Percentiles rank a stretch among this genome's conserved stretches.
These are phyloP conservation scores for Takifugu bimaculatus DNA, from an alignment of 2,113 vertebrate species.

Conservation along the genomic window DNA sequence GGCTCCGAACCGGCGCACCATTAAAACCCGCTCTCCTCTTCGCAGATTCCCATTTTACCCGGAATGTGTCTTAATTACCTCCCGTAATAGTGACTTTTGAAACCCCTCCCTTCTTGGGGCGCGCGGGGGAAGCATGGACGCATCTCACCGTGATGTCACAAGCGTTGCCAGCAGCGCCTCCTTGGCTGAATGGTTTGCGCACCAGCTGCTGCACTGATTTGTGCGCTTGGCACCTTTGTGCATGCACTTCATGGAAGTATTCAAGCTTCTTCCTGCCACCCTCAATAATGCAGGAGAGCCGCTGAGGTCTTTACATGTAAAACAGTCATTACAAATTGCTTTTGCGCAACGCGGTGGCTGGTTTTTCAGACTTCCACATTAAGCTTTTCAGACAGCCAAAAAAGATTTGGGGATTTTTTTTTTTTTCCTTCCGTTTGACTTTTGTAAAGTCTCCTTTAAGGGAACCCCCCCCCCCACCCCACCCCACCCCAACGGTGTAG, in stretches of 20 bases:
- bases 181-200: conserved; percentile 29
- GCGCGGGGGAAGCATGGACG: not conserved
- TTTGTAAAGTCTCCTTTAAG: conserved; percentile 22
- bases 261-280: conserved; percentile 49
- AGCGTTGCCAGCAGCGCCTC: conserved; percentile 21
- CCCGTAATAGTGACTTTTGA: not conserved
- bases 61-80: conserved; percentile 11
- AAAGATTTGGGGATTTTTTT: conserved; percentile 32
- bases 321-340: conserved; percentile 46
- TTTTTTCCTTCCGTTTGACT: conserved; percentile 1
- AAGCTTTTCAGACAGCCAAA: conserved; percentile 16
- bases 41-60: not conserved
- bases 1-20: conserved; percentile 42
- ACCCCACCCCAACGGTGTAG: conserved; percentile 18
- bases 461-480: conserved; percentile 24
- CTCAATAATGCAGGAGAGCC: conserved; percentile 30
- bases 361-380: conserved; percentile 16
- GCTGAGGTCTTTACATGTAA: conserved; percentile 26
- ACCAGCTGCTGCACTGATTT: conserved; percentile 54
- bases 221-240: conserved; percentile 33
- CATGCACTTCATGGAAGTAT: conserved; percentile 35
- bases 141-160: conserved; percentile 12
- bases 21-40: conserved; percentile 20
- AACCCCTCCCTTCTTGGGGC: conserved; percentile 10
- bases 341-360: conserved; percentile 18